These are phyloP conservation scores for Cuniculus paca DNA, from an alignment of 2,797 vertebrate species.

Conservation along the genomic window DNA sequence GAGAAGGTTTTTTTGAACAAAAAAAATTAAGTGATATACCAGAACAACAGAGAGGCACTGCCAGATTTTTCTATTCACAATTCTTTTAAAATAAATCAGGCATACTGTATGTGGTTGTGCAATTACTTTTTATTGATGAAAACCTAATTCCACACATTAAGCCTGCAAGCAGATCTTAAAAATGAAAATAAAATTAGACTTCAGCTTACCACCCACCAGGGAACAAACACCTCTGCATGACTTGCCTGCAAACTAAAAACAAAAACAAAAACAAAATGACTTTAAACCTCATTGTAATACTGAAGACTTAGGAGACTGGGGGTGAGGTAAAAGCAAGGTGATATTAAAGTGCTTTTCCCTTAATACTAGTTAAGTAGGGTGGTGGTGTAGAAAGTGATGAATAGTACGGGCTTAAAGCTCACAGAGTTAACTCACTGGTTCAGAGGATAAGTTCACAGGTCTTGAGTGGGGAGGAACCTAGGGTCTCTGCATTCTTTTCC, in stretches of 20 bases:
- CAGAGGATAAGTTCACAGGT: background rate
- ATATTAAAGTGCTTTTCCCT: background rate
- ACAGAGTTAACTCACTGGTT: background rate
- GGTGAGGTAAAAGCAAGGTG: background rate
- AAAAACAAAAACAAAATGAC: background rate
- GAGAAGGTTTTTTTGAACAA: conserved; percentile 18
- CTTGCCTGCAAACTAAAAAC: background rate
- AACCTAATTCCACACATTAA: conserved; percentile 55
- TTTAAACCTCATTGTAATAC: conserved; percentile 46
- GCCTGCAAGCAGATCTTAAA: conserved; percentile 56
- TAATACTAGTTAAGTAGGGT: background rate
- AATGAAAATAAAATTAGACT: conserved; percentile 68
- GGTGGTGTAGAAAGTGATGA: background rate
- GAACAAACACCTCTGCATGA: background rate
- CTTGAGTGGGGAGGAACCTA: background rate
- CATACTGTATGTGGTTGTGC: background rate
- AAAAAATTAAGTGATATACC: background rate
- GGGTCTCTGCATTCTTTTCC: background rate
- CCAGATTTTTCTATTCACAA: conserved; percentile 25
- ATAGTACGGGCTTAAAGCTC: background rate
- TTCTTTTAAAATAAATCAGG: conserved; percentile 66
- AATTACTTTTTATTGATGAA: background rate
- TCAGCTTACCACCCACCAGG: conserved; percentile 9
- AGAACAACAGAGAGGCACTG: background rate
- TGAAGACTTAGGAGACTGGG: background rate